phyloP scores from a whole-genome alignment of 2,113 vertebrate species.

The Plotosus lineatus region DNA sequence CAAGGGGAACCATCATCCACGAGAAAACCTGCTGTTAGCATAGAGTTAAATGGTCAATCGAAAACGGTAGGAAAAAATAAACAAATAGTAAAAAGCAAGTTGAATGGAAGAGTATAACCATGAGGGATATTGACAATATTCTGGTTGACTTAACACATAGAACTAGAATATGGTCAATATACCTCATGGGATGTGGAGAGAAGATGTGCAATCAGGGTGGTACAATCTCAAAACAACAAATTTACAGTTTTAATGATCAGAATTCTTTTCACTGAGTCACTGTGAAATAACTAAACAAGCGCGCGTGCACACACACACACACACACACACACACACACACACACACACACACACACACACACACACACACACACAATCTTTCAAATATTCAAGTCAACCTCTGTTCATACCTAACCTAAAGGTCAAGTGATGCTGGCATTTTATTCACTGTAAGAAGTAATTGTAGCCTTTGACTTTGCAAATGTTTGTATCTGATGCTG shows the following conservation, averaged over 20 bases:
- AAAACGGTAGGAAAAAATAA: not conserved
- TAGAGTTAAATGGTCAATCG: slow-evolving; percentile 32
- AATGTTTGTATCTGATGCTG: slow-evolving; percentile 60
- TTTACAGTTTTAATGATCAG: not conserved
- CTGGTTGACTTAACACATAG: no score
- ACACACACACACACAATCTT: not conserved
- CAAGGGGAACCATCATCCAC: slow-evolving; percentile 20
- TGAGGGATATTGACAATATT: no score
- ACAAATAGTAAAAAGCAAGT: slow-evolving; percentile 2
- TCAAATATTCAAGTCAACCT: slow-evolving; percentile 27
- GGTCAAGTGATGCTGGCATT: slow-evolving; percentile 63
- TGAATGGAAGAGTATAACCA: slow-evolving; percentile 29
- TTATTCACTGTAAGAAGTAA: slow-evolving; percentile 60
- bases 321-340: not conserved
- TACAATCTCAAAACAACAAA: not conserved
- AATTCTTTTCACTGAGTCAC: not conserved
- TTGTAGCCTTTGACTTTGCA: slow-evolving; percentile 68
- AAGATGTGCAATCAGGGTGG: not conserved
- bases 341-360: slow-evolving; percentile 3
- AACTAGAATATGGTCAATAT: slow-evolving; percentile 43
- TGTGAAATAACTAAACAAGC: slow-evolving; percentile 13
- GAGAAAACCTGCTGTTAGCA: slow-evolving; percentile 34
- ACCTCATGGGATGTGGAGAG: slow-evolving; percentile 27
- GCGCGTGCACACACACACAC: not conserved
- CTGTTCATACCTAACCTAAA: slow-evolving; percentile 59